Conservation (phyloP, 2,888 invertebrate species). For the Cecidostiba fungosa region DNA sequence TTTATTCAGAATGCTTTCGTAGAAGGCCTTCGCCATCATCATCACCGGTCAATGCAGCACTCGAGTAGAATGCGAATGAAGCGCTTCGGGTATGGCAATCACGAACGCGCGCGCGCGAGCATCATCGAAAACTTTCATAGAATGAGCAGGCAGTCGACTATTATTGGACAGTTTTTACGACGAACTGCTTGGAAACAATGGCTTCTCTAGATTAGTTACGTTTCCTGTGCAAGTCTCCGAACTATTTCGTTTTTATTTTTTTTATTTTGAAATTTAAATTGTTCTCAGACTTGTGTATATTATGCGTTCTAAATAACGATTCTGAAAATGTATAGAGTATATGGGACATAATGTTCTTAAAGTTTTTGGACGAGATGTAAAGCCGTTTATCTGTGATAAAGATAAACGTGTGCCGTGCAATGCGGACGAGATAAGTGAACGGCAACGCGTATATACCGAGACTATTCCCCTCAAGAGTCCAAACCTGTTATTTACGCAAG, state of each 20-base stretch:
- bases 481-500: constrained; percentile 57
- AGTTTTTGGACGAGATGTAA: not conserved
- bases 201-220: not conserved
- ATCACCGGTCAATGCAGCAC: constrained; percentile 29
- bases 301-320: no score
- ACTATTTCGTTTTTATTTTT: not conserved
- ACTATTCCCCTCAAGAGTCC: not conserved
- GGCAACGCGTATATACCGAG: not conserved
- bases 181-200: constrained; percentile 7
- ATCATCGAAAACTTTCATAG: constrained; percentile 41
- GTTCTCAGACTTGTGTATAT: no score
- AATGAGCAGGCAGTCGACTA: not conserved
- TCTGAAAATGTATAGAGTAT: not conserved
- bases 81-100: not conserved
- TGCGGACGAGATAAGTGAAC: constrained; percentile 38
- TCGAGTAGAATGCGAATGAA: constrained; percentile 67
- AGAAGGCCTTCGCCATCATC: constrained; percentile 67
- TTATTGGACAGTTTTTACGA: constrained; percentile 26
- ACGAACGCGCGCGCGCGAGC: constrained; percentile 7
- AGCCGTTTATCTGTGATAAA: constrained; percentile 21
- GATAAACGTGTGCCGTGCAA: not conserved
- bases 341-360: not conserved
- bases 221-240: not conserved
- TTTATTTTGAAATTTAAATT: not conserved
- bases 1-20: constrained; percentile 67